These are phyloP conservation scores for Myiozetetes cayanensis DNA, from an alignment of 2,113 vertebrate species.

Conservation along the genomic window DNA sequence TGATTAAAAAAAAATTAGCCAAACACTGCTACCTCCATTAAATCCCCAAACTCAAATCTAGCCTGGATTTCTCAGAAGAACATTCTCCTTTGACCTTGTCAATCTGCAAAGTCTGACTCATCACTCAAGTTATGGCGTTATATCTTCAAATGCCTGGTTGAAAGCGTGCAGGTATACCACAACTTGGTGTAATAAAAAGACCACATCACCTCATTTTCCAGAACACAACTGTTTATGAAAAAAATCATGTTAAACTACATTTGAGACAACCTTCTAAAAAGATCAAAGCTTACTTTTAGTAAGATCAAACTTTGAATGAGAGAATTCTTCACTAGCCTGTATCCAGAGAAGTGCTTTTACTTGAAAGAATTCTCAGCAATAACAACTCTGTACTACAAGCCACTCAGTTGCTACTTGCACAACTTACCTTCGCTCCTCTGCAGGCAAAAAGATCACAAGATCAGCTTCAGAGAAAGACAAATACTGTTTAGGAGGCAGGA, in stretches of 20 bases:
- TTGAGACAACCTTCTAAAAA: neutral
- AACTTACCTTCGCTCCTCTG: neutral
- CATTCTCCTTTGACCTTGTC: neutral
- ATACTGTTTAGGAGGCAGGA: neutral
- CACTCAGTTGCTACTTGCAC: neutral
- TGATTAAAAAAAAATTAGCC: neutral
- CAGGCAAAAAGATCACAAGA: neutral
- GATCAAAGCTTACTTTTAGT: neutral
- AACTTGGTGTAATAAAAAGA: neutral
- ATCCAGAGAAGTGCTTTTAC: neutral
- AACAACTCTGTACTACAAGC: neutral
- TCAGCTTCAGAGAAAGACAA: neutral
- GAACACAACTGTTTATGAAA: neutral
- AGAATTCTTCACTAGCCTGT: neutral
- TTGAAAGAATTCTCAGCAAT: neutral
- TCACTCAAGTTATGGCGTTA: accelerated
- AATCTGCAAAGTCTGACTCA: neutral
- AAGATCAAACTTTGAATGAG: neutral
- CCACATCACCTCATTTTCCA: neutral
- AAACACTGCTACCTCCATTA: neutral
- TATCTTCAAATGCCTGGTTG: neutral
- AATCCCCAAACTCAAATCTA: neutral
- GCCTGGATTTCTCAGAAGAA: neutral
- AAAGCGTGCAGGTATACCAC: neutral
- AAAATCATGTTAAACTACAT: neutral